Conservation (phyloP, 1,140 invertebrate species). For the Zaprionus capensis region DNA sequence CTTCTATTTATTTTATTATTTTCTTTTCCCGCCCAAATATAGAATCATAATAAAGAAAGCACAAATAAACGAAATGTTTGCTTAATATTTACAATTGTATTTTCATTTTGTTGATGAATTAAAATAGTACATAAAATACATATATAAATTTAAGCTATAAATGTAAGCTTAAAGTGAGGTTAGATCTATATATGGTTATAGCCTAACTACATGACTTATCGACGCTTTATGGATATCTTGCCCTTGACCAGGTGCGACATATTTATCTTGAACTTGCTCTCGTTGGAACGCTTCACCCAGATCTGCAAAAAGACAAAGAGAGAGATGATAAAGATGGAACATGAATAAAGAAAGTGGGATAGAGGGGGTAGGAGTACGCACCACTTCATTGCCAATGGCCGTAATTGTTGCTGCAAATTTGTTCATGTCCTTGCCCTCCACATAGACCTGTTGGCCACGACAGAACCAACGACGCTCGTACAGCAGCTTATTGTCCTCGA, state of each 20-base stretch:
- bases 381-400: constrained; percentile 94
- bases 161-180: constrained; percentile 16
- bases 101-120: neutral
- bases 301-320: constrained; percentile 88
- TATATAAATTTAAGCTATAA: constrained; percentile 37
- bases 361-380: constrained; percentile 85
- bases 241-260: constrained; percentile 93
- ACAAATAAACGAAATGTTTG: neutral
- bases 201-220: constrained; percentile 78
- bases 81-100: constrained; percentile 34
- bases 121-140: constrained; percentile 22
- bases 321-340: neutral
- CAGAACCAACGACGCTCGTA: constrained; percentile 98
- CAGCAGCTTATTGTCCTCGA: constrained; percentile 97
- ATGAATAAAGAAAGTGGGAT: too few relatives aligned
- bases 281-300: constrained; percentile 93
- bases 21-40: neutral
- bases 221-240: constrained; percentile 93
- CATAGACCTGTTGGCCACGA: constrained; percentile 95
- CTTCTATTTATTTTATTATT: neutral
- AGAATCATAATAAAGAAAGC: neutral
- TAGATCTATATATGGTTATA: constrained; percentile 4
- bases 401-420: constrained; percentile 94
- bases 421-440: constrained; percentile 93
- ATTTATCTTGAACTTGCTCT: constrained; percentile 93